A percentile compares a stretch with the other conserved stretches of the same genome.
Conservation (phyloP, 1,140 invertebrate species). For the Patella vulgata region DNA sequence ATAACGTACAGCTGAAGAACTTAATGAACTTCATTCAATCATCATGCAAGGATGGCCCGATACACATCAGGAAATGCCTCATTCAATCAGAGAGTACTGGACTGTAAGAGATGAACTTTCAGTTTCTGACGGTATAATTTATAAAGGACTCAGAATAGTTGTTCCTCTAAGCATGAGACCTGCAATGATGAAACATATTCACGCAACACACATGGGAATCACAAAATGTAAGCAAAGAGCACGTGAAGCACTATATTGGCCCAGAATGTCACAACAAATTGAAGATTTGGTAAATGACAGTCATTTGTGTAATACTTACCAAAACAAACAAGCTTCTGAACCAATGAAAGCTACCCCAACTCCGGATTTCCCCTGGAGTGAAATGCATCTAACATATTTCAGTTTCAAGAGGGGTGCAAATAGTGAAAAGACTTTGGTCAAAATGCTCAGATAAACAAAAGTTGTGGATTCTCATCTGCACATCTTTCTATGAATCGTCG, state of each 20-base stretch:
- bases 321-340: constrained; percentile 18
- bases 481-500: too few species aligned
- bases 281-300: constrained; percentile 63
- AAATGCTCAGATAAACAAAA: too few species aligned
- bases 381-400: too few species aligned
- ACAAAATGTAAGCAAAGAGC: constrained; percentile 63
- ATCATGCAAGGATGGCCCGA: constrained; percentile 19
- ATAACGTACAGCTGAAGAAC: too few species aligned
- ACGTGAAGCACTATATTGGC: constrained; percentile 66
- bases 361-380: constrained; percentile 11
- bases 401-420: too few species aligned
- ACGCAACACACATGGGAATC: constrained; percentile 67
- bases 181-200: constrained; percentile 60
- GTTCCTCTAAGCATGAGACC: constrained; percentile 57
- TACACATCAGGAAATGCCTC: constrained; percentile 1
- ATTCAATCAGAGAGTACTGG: constrained; percentile 10
- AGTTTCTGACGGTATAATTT: not conserved
- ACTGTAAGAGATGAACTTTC: constrained; percentile 17
- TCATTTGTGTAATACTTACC: constrained; percentile 50
- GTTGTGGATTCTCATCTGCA: constrained; percentile 1
- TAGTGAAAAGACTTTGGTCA: too few species aligned
- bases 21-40: too few species aligned
- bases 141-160: constrained; percentile 41
- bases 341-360: constrained; percentile 7
- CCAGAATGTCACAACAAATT: constrained; percentile 65